Base-by-base conservation (phyloP, 2,888 invertebrate species). In the Trissonchulus sp. region DNA sequence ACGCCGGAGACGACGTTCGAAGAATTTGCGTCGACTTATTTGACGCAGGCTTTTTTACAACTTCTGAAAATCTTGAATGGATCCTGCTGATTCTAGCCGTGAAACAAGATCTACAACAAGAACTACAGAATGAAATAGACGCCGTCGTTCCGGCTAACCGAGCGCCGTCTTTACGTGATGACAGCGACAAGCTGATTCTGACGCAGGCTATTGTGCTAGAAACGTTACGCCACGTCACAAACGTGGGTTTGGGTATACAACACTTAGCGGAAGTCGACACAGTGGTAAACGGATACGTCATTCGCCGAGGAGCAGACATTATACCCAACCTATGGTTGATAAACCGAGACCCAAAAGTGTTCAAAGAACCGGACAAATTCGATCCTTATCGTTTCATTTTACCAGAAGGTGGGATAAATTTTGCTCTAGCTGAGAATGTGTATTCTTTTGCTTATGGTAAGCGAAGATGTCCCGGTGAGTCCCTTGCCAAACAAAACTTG, bases 21-120 rank as follows among this genome's bases (percentile, higher is more conserved):
- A 8, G 48, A 23, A 48, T 48, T 48, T 8, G 8, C 15, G 65
- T 63, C 15, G 65, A 63, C 30, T 31, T 63, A 28, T 63, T 63
- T 31, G 65, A 30, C 8, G 65, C 28, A 3, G 65, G 65, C 31
- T 18, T 63, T 63, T 63, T 63, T n/a, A 63, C 65, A 8, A 63
- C 65, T 3, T 18, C 31, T 18, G 31, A 18, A 3, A 63, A 18
- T n/a, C 15, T 63, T 3, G 65, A 63, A n/a, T 63, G 65, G 65
- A 30, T 31, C 3, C 65, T 63, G n/a, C 30, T 63, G 8, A 15
- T 63, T 8, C 15, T 63, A n/a, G 65, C 65, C 3, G 48, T 48
- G 48, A 48, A 8, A 23, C 8, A 48, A 23, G 8, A 23, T 15
- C 23, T 48, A 48, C 48, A 48, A 23, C 48, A 48, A 48, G 48